A percentile compares a stretch with the other conserved stretches of the same genome.
Evolutionary conservation across 2,888 invertebrate genomes (phyloP).

Genomic region (Cephus pygmeus): DNA sequence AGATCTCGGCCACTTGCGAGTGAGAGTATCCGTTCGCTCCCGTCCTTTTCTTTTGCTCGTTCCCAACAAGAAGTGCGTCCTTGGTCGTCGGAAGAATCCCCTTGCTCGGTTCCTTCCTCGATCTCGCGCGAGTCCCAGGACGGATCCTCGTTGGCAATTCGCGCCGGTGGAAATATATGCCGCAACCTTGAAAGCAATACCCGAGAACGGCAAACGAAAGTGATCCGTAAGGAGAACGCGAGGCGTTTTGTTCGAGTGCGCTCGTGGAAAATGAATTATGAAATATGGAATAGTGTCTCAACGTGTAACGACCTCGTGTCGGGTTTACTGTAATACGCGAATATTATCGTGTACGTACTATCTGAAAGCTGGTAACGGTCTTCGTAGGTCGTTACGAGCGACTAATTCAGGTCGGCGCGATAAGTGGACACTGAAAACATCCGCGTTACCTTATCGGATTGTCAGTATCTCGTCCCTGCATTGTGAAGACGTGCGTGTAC

Average conservation of each 20-base stretch:
- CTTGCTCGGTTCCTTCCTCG: background rate
- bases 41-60: background rate
- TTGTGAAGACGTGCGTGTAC: conserved; percentile 37
- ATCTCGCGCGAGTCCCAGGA: background rate
- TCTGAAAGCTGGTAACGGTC: background rate
- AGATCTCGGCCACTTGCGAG: background rate
- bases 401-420: background rate
- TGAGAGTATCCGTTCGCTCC: background rate
- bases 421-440: background rate
- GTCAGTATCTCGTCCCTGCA: background rate
- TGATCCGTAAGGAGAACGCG: background rate
- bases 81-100: background rate
- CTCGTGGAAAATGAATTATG: background rate
- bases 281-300: background rate
- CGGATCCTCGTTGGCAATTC: background rate
- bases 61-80: background rate
- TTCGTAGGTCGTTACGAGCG: background rate
- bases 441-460: background rate
- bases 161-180: background rate
- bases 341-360: background rate
- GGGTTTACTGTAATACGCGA: background rate
- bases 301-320: background rate
- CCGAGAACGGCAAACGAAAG: background rate
- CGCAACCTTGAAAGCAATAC: background rate
- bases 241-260: background rate